Percentiles rank a stretch among this genome's conserved stretches.
phyloP scores from a whole-genome alignment of 2,888 invertebrate species.

The Polyploca ridens region DNA sequence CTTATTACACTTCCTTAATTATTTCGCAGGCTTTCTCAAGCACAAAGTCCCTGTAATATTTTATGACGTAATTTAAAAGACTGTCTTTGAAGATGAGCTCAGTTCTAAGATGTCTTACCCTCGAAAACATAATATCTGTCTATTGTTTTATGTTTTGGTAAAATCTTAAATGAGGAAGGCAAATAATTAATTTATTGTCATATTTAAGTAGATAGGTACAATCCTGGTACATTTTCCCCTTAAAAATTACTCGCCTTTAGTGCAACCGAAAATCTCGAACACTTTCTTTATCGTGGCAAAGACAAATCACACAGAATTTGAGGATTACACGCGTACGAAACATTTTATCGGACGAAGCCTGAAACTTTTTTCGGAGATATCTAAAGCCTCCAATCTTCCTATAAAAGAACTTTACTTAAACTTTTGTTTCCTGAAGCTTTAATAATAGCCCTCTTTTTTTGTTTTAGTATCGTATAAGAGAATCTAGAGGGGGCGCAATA shows the following conservation, averaged over 20 bases:
- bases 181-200: neutral
- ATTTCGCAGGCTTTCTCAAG: constrained; percentile 68
- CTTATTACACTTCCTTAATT: constrained; percentile 78
- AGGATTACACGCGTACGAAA: constrained; percentile 74
- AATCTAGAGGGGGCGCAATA: constrained; percentile 20
- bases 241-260: constrained; percentile 45
- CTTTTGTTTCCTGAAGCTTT: constrained; percentile 64
- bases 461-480: constrained; percentile 22
- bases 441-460: constrained; percentile 57
- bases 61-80: constrained; percentile 73
- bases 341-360: constrained; percentile 69
- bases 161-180: neutral
- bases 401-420: constrained; percentile 65
- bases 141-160: constrained; percentile 40
- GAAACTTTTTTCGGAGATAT: constrained; percentile 69
- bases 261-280: constrained; percentile 46
- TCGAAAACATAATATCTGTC: constrained; percentile 45
- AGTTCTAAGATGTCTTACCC: constrained; percentile 54
- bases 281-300: constrained; percentile 60
- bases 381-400: constrained; percentile 68
- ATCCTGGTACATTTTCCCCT: constrained; percentile 24
- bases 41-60: constrained; percentile 70
- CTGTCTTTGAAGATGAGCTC: constrained; percentile 56
- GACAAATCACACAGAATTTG: constrained; percentile 72
- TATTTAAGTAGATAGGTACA: neutral